Conservation (phyloP, 2,113 vertebrate species). For the Brachypodius melanocephalos region DNA sequence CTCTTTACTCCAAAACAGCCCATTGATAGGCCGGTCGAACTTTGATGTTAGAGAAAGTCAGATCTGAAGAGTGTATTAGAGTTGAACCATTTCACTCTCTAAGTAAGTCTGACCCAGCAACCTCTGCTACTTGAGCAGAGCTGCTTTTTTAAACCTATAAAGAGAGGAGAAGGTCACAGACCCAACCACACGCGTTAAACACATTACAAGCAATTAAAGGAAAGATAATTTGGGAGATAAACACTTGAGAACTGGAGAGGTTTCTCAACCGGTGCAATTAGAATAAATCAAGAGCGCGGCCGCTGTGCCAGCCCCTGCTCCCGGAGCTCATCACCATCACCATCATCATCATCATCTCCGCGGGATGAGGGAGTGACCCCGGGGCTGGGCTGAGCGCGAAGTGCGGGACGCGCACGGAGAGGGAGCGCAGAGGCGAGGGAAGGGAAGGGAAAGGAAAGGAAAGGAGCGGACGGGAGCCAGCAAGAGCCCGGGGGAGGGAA, state of each 20-base stretch:
- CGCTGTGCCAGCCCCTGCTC: background rate
- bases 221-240: slow-evolving; percentile 41
- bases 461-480: background rate
- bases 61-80: background rate
- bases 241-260: slow-evolving; percentile 18
- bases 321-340: background rate
- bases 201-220: slow-evolving; percentile 22
- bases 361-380: background rate
- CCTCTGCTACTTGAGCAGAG: background rate
- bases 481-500: background rate
- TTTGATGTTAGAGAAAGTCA: background rate
- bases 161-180: background rate
- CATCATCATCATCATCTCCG: background rate
- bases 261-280: slow-evolving; percentile 10
- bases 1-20: background rate
- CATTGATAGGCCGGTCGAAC: background rate
- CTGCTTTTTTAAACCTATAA: background rate
- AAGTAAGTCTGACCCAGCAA: background rate
- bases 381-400: background rate
- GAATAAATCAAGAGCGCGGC: background rate
- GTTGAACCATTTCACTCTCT: background rate
- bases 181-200: slow-evolving; percentile 11
- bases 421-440: background rate
- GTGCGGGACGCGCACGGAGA: background rate
- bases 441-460: background rate